Percentiles rank a stretch among this genome's conserved stretches.
Conservation (phyloP, 2,888 invertebrate genomes). For the Apodemia zela region DNA sequence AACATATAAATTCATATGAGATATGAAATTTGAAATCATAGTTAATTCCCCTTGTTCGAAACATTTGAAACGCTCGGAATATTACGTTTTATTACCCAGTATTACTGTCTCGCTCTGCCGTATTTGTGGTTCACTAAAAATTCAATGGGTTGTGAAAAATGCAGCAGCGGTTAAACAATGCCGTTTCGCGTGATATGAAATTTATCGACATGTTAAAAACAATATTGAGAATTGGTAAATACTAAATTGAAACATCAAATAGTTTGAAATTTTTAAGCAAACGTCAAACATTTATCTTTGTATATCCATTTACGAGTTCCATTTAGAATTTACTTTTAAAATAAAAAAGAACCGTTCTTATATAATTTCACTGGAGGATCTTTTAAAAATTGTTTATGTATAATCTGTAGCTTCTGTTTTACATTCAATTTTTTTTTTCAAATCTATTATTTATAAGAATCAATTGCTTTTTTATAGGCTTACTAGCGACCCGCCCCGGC, state of each 20-base stretch:
- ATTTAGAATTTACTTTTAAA: too few relatives aligned
- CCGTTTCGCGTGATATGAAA: slow-evolving; percentile 4
- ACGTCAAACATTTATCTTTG: neutral
- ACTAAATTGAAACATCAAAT: neutral
- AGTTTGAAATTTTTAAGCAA: neutral
- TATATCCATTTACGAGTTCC: too few relatives aligned
- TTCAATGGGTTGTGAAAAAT: slow-evolving; percentile 65
- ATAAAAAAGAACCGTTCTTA: too few relatives aligned
- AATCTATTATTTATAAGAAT: too few relatives aligned
- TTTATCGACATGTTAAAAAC: neutral
- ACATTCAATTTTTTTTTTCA: too few relatives aligned
- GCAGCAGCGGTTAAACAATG: slow-evolving; percentile 51
- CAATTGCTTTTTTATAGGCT: too few relatives aligned
- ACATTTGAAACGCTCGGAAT: slow-evolving; percentile 46
- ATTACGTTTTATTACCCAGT: slow-evolving; percentile 45
- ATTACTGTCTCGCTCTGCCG: slow-evolving; percentile 24
- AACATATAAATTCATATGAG: too few relatives aligned
- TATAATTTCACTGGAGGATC: too few relatives aligned
- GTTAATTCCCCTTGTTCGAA: slow-evolving; percentile 24
- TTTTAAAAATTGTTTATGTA: too few relatives aligned
- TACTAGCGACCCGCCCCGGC: too few relatives aligned
- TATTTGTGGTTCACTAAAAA: slow-evolving; percentile 48
- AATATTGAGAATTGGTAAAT: neutral
- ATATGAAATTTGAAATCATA: neutral
- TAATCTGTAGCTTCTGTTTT: too few relatives aligned